Evolutionary conservation across 2,888 invertebrate genomes (phyloP), one percentile per base, ranked within the genome.

Genomic region (Bedellia somnulentella): DNA sequence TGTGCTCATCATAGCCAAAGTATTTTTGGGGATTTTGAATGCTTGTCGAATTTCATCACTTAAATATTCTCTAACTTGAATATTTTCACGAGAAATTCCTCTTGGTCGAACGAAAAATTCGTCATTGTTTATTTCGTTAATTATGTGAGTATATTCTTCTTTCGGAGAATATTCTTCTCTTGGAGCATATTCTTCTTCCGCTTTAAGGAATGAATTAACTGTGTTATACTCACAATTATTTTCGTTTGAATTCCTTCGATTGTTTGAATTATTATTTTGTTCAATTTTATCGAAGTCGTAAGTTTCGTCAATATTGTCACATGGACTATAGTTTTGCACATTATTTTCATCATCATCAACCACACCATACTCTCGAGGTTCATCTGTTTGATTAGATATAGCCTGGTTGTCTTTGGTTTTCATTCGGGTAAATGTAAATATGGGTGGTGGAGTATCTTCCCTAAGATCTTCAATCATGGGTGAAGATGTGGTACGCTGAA

Each of bases 111-210:
- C 75, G 56, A 90, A 89, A 71, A 91, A 92, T 67, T 92, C 90
- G 58, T 92, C 91, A 24, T 89, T 87, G 52, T 90, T 86, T 40
- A 91, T 87, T 70, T 91, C 89, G 64, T 91, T 91, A 46, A 92
- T 80, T 3, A 89, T 85, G 55, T 59, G 71, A 45, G 62, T 68
- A 53, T 62, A 66, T 58, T 75, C 68, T 60, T 62, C 59, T 45
- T 63, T 66, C 45, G 58, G 54, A 45, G 61, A 42, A 44, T 68
- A 52, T 37, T 70, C 58, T 36, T 83, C 80, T n/a, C n/a, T n/a
- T n/a, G n/a, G n/a, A 40, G 80, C 70, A 71, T 64, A 84, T 27
- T 80, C 79, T 6, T 79, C 67, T 23, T 75, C 67, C 43, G 79
- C 56, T 51, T 80, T 79, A 39, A 80, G 80, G 43, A 79, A 80